These are phyloP conservation scores for Gymnoscopelus braueri DNA, from an alignment of 2,797 vertebrate species.

Conservation along the genomic window DNA sequence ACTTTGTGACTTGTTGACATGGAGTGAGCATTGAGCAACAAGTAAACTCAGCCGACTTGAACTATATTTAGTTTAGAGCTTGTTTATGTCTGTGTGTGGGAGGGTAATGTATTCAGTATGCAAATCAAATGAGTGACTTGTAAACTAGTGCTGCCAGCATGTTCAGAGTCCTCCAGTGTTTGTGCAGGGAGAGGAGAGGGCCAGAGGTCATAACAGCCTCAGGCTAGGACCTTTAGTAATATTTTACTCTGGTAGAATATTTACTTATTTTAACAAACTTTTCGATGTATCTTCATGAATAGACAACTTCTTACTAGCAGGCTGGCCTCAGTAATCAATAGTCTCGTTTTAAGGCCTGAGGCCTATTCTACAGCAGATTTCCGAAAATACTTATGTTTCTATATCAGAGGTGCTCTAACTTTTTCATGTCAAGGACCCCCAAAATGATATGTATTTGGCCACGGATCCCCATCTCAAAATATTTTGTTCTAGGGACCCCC, in stretches of 20 bases:
- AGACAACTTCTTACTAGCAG: background rate
- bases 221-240: no score
- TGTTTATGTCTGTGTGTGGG: conserved; percentile 28
- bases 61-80: conserved; percentile 42
- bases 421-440: no score
- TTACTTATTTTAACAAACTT: conserved; percentile 8
- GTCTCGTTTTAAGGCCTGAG: background rate
- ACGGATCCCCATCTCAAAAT: no score
- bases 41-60: conserved; percentile 13
- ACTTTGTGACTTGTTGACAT: conserved; percentile 8
- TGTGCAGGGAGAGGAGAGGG: no score
- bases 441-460: no score
- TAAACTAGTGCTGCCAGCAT: conserved; percentile 7
- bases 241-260: no score
- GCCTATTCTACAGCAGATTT: no score
- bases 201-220: no score
- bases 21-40: conserved; percentile 27
- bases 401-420: no score
- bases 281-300: background rate
- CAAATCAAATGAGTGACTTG: conserved; percentile 9
- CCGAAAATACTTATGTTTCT: no score
- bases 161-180: background rate
- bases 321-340: background rate
- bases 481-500: no score
- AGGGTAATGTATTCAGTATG: conserved; percentile 9